Base-by-base conservation (phyloP, 2,797 vertebrate genomes). In the Aphelocoma californica region DNA sequence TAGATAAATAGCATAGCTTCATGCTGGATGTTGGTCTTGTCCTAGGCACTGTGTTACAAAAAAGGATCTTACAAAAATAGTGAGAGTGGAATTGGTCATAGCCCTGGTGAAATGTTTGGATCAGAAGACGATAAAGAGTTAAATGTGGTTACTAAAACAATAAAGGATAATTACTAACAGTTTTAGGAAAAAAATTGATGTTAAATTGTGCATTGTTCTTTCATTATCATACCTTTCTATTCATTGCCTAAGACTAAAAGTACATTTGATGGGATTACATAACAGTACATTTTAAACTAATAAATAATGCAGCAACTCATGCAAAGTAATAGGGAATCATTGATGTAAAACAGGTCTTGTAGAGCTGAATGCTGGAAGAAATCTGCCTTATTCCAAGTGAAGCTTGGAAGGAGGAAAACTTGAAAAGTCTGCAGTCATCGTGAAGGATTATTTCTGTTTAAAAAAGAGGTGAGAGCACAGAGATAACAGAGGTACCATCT, bases 291-390 rank as follows among this genome's bases (percentile, higher is more conserved):
- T 90, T 87, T 50, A 81, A 73, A 82, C 28, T 48, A 73, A 75
- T 86, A 86, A 92, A 73, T 91, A 93, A 91, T 87, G 74, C 72
- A 93, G 51, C 29, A 79, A 61, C 28, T 84, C 21, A 7, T 75
- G 48, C 64, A 61, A 73, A 86, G 64, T 40, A 70, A 66, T 77
- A 93, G 70, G 58, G 70, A 73, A 82, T 80, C 17, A 57, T 6
- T 73, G 34, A 60, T 65, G 40, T 88, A 75, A 91, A 93, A 60
- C 26, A 57, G 53, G 31, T 80, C 53, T 74, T 61, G 61, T 32
- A 73, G 61, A 81, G 54, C 57, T 47, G 51, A 57, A 56, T 29
- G 31, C 34, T 77, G 47, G 51, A 81, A 65, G 29, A 79, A 80
- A 83, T 36, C 42, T 83, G 50, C 54, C n/a, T 53, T 71, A 57